phyloP scores from a whole-genome alignment of 2,113 vertebrate species.

The Bubalus kerabau region DNA sequence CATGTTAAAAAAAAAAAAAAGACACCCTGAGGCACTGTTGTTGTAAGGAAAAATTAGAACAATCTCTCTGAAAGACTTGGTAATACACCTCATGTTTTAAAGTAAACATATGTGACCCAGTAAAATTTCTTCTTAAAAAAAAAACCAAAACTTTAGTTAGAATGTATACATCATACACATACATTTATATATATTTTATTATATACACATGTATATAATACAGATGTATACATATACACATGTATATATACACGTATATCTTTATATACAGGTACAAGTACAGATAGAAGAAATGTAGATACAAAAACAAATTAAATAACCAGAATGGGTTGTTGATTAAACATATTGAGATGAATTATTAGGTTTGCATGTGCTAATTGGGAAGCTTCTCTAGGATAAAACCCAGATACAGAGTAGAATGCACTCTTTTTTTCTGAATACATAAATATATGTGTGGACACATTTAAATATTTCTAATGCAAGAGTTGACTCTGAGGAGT shows the following conservation, averaged over 20 bases:
- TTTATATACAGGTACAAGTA: neutral
- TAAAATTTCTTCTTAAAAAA: neutral
- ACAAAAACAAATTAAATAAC: neutral
- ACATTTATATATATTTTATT: neutral
- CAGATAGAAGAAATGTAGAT: neutral
- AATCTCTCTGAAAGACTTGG: neutral
- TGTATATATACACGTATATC: neutral
- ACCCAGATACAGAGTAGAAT: neutral
- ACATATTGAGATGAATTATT: neutral
- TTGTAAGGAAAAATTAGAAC: neutral
- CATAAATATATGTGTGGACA: fast-evolving
- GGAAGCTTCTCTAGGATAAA: neutral
- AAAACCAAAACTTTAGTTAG: neutral
- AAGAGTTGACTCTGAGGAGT: neutral
- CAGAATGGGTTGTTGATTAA: neutral
- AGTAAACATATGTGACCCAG: neutral
- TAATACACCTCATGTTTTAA: neutral
- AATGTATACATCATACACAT: neutral
- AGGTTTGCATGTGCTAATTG: neutral
- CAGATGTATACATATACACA: neutral
- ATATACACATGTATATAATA: neutral
- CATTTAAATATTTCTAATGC: neutral
- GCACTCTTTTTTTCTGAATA: neutral
- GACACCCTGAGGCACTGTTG: neutral
- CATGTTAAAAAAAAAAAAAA: neutral